Evolutionary conservation across 2,888 invertebrate species (phyloP).

Genomic region (Eupithecia subumbrata): DNA sequence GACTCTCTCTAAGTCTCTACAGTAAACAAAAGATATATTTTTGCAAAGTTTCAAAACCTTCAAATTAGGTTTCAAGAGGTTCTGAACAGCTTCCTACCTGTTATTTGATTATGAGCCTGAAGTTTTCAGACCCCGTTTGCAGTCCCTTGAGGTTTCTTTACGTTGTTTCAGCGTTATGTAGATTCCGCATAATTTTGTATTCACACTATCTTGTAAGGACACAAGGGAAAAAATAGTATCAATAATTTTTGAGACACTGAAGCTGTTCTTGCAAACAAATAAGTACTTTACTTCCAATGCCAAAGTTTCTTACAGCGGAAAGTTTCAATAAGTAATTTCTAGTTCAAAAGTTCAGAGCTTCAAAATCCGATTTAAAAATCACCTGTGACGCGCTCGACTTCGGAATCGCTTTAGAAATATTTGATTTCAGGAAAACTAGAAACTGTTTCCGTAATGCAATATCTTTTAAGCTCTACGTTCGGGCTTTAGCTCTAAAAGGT

Average conservation of each 20-base stretch:
- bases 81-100: background rate
- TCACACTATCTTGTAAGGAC: background rate
- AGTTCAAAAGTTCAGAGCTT: constrained; percentile 16
- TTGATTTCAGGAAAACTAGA: constrained; percentile 6
- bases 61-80: constrained; percentile 11
- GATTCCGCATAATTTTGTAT: background rate
- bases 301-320: constrained; percentile 17
- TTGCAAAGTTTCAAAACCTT: constrained; percentile 30
- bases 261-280: background rate
- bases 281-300: background rate
- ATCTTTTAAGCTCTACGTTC: background rate
- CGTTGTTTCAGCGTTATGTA: background rate
- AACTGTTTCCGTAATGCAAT: constrained; percentile 6
- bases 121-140: constrained; percentile 4
- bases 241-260: background rate
- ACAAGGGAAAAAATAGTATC: background rate
- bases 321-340: constrained; percentile 24
- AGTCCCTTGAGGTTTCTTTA: background rate
- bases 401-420: constrained; percentile 14
- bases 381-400: constrained; percentile 19
- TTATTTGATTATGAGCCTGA: background rate
- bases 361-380: constrained; percentile 30
- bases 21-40: constrained; percentile 39
- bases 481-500: background rate
- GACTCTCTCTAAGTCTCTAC: constrained; percentile 24